phyloP scores from a whole-genome alignment of 2,113 vertebrate species.

The Proteles cristata region DNA sequence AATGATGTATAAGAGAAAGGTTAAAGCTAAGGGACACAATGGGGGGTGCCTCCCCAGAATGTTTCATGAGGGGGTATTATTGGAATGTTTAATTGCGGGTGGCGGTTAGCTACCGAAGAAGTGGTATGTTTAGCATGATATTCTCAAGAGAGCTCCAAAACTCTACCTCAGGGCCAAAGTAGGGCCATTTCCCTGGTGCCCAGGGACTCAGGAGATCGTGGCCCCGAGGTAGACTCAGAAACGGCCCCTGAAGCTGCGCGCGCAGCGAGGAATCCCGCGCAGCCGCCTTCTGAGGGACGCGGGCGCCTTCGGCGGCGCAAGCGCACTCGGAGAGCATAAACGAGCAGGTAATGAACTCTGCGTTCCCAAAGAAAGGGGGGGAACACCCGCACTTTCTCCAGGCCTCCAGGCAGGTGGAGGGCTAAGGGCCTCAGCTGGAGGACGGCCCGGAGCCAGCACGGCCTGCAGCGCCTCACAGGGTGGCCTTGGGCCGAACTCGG shows the following conservation, averaged over 20 bases:
- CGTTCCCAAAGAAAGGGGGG: rapidly evolving
- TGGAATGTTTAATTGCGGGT: neutral
- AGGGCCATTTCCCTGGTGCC: rapidly evolving
- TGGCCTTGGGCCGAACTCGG: neutral
- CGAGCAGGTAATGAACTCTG: rapidly evolving
- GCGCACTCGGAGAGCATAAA: rapidly evolving
- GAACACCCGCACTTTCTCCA: rapidly evolving
- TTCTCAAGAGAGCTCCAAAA: neutral
- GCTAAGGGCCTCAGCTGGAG: neutral
- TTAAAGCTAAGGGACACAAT: neutral
- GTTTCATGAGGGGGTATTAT: neutral
- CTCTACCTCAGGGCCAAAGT: neutral
- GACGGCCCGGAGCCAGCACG: neutral
- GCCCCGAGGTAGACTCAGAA: neutral
- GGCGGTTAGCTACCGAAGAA: neutral
- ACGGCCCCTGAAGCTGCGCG: rapidly evolving
- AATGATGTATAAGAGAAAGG: neutral
- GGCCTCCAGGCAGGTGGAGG: no score
- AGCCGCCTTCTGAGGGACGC: neutral
- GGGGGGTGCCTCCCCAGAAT: neutral
- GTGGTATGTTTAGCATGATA: neutral
- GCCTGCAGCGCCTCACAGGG: rapidly evolving
- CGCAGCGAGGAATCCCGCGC: neutral
- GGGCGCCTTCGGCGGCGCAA: neutral
- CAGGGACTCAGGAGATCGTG: rapidly evolving